These are phyloP conservation scores for Drosophila acutilabella DNA, from an alignment of 2,888 invertebrate genomes.

Conservation along the genomic window DNA sequence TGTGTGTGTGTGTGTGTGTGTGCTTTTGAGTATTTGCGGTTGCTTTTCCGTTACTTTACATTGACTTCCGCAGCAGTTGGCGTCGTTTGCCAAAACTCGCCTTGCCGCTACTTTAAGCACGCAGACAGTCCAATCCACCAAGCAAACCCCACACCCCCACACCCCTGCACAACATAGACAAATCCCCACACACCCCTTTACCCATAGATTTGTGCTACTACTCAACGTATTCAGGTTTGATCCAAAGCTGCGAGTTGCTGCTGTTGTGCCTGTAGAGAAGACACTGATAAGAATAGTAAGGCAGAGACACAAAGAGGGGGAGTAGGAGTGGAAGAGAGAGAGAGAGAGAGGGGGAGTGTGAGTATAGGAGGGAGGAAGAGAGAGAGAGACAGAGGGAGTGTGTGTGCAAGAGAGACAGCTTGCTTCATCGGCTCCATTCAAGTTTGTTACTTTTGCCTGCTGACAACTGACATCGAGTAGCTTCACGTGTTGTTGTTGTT, in stretches of 20 bases:
- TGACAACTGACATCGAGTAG: constrained; percentile 75
- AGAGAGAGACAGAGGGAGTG: constrained; percentile 4
- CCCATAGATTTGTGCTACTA: not conserved
- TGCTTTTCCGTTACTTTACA: constrained; percentile 70
- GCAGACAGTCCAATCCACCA: no score
- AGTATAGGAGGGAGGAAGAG: no score
- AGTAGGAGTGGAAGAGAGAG: constrained; percentile 1
- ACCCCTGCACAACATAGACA: not conserved
- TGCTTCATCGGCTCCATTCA: constrained; percentile 54
- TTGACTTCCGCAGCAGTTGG: constrained; percentile 69
- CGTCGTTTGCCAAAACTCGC: constrained; percentile 38
- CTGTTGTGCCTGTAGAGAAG: constrained; percentile 36
- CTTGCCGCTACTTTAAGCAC: not conserved
- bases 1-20: constrained; percentile 8
- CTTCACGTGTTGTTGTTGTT: constrained; percentile 44
- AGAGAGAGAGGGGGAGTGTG: constrained; percentile 2
- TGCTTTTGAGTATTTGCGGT: constrained; percentile 49
- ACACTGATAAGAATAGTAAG: not conserved
- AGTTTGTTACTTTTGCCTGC: constrained; percentile 63
- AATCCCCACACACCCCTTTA: not conserved
- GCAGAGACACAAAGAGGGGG: not conserved
- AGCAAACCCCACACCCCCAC: not conserved
- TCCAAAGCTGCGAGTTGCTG: constrained; percentile 21
- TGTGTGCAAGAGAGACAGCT: not conserved
- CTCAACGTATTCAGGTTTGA: constrained; percentile 1